phyloP scores from a whole-genome alignment of 2,113 vertebrate genomes.

The Sula dactylatra region DNA sequence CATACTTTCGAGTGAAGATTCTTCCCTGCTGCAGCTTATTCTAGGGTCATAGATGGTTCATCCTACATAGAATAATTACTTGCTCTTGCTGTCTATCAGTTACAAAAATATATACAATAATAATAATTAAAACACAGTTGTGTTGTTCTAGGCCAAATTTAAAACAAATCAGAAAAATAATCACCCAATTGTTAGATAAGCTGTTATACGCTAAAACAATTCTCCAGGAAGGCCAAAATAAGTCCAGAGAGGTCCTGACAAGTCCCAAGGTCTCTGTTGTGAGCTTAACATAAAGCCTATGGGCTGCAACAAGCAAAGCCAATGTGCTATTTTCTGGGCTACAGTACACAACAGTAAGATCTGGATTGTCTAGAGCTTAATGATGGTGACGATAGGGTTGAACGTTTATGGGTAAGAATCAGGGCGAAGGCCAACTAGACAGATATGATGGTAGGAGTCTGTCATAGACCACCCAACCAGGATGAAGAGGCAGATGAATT shows the following conservation, averaged over 20 bases:
- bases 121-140: background rate
- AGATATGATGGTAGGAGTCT: no score
- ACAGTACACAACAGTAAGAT: background rate
- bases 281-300: background rate
- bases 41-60: background rate
- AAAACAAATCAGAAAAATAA: background rate
- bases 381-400: no score
- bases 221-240: background rate
- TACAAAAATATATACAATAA: background rate
- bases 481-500: no score
- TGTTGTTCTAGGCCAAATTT: background rate
- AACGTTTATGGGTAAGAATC: no score
- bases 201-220: background rate
- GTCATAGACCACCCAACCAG: no score
- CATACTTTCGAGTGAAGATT: background rate
- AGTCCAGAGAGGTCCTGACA: background rate
- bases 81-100: background rate
- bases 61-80: background rate
- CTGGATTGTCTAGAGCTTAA: no score
- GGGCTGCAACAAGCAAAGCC: background rate
- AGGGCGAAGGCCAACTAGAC: no score
- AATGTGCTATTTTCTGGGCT: background rate
- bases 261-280: background rate
- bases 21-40: background rate
- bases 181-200: background rate